Base-by-base conservation (phyloP, 1,140 invertebrate genomes). In the Temnothorax longispinosus region DNA sequence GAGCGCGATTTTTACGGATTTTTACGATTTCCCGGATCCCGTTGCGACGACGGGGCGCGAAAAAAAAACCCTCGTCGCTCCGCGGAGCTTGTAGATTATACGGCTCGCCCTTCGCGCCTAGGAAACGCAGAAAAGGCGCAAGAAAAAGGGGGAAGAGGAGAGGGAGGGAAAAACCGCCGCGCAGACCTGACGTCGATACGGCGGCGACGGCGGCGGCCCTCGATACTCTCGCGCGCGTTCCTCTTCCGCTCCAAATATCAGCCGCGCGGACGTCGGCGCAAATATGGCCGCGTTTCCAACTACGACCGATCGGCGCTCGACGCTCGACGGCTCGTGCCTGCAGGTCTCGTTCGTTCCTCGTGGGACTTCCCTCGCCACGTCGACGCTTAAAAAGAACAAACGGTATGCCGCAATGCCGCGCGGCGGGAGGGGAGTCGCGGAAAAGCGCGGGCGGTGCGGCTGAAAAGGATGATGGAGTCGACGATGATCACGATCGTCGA, bases 211-310 rank as follows among this genome's bases (percentile, higher is more conserved):
- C 35, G 64, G 10, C 64, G 27, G 27, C 18, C 35, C 10, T 54
- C 54, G n/a, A 6, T 27, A 27, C 54, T 27, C 27, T 0, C 35
- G 27, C 32, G 38, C 38, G 10, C n/a, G 60, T 65, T 47, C 41
- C 65, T 47, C 65, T 69, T 69, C 65, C 65, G 65, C 65, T 69
- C 65, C 65, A 69, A 15, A 69, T 74, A 38, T 41, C 71, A 27
- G 71, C n/a, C 32, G 35, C 18, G 5, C n/a, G 27, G 21, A 74
- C 8, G 38, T 67, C 64, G 15, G 13, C 18, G 38, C 41, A 62
- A 60, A 44, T 10, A 60, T 60, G 38, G 74, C 54, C 38, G 54
- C 74, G 35, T 76, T 27, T 76, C 38, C 35, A 41, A 44, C 35
- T 18, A 3, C 35, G 54, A 44, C 27, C 21, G 32, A 74, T 74